Evolutionary conservation across 1,140 invertebrate species (phyloP).

Genomic region (Daktulosphaira vitifoliae): DNA sequence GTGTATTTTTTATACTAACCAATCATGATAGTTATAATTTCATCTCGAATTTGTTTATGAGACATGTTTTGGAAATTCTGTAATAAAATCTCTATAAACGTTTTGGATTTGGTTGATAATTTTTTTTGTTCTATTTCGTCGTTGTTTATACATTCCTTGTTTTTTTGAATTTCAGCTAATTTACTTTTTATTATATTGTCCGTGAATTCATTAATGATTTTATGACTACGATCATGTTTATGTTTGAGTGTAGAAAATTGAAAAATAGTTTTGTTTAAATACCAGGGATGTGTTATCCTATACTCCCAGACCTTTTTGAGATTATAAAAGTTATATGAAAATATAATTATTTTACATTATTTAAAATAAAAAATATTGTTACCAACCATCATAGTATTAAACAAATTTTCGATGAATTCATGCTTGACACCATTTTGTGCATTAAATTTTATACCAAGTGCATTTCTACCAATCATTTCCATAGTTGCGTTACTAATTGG

Average conservation of each 20-base stretch:
- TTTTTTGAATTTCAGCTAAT: conserved; percentile 1
- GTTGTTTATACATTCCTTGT: not conserved
- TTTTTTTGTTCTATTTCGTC: not conserved
- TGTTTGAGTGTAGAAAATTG: not conserved
- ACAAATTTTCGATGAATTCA: conserved; percentile 21
- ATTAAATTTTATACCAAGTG: conserved; percentile 14
- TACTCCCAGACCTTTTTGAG: conserved; percentile 10
- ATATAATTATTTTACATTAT: not conserved
- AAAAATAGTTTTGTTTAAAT: conserved; percentile 19
- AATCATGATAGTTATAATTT: conserved; percentile 33
- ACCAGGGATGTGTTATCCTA: conserved; percentile 15
- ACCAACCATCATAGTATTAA: not conserved
- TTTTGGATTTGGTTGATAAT: conserved; percentile 4
- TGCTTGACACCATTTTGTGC: conserved; percentile 4
- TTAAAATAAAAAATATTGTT: not conserved
- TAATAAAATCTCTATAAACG: conserved; percentile 6
- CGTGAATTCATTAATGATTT: conserved; percentile 20
- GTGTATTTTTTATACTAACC: too few relatives aligned
- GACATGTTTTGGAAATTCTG: conserved; percentile 12
- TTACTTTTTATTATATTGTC: conserved; percentile 19
- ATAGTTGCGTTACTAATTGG: conserved; percentile 23
- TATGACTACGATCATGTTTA: conserved; percentile 10
- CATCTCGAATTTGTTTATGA: conserved; percentile 32
- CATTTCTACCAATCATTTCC: conserved; percentile 24
- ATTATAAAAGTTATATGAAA: not conserved